Conservation (phyloP, 1,140 invertebrate species). For the Dendrolimus punctatus region DNA sequence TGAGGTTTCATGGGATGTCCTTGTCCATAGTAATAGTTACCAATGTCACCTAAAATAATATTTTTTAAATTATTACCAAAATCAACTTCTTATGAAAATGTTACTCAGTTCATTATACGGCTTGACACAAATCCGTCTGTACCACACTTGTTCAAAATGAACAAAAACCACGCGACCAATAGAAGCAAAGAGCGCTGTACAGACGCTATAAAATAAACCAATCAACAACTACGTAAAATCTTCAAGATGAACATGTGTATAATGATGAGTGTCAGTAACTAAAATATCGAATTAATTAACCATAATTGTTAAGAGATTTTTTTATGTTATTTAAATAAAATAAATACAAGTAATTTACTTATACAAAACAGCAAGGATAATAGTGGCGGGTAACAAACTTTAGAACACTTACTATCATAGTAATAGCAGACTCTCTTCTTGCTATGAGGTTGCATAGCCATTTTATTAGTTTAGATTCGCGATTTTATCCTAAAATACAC, state of each 20-base stretch:
- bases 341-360: not conserved
- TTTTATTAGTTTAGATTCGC: conserved; percentile 31
- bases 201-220: conserved; percentile 45
- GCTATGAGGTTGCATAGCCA: conserved; percentile 85
- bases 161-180: conserved; percentile 42
- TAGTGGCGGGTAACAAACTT: conserved; percentile 56
- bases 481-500: not conserved
- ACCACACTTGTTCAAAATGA: conserved; percentile 33
- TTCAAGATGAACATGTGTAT: conserved; percentile 27
- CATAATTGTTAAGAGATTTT: not conserved
- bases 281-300: too few relatives aligned
- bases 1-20: conserved; percentile 99
- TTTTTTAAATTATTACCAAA: conserved; percentile 23
- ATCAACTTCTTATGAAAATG: conserved; percentile 43
- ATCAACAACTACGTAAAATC: conserved; percentile 37
- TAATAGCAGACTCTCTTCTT: conserved; percentile 98
- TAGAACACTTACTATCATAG: conserved; percentile 94
- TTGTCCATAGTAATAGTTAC: conserved; percentile 99
- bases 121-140: conserved; percentile 61
- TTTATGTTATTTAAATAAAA: not conserved
- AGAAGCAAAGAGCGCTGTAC: conserved; percentile 31
- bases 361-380: not conserved
- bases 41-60: conserved; percentile 89
- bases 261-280: not conserved
- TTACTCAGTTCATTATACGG: conserved; percentile 50